These are phyloP conservation scores for Pyrocephalus nanus DNA, from an alignment of 2,797 vertebrate species.

Conservation along the genomic window DNA sequence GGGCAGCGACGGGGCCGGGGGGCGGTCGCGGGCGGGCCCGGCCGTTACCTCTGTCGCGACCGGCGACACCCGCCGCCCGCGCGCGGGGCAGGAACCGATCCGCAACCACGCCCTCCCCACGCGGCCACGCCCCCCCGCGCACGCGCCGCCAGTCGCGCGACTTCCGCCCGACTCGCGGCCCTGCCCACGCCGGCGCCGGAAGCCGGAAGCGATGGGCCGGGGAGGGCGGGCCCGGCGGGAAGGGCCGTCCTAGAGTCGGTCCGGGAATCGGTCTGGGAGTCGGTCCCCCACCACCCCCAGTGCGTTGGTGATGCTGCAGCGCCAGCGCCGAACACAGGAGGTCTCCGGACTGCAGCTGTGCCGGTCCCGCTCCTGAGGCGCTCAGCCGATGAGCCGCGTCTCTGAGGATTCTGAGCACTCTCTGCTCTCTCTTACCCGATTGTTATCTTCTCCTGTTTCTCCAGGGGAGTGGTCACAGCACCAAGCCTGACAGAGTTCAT, in stretches of 20 bases:
- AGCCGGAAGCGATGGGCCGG: neutral
- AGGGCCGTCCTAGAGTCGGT: neutral
- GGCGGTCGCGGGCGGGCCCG: neutral
- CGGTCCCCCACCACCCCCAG: too few relatives aligned
- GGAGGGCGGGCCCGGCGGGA: too few relatives aligned
- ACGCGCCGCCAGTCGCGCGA: neutral
- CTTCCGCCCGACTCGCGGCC: neutral
- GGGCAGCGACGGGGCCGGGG: neutral
- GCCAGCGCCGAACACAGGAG: too few relatives aligned
- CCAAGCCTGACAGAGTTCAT: neutral
- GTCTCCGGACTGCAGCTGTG: too few relatives aligned
- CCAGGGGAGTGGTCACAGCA: neutral
- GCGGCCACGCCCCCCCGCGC: neutral
- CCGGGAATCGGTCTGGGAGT: too few relatives aligned
- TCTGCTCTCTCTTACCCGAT: neutral
- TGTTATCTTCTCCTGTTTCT: neutral
- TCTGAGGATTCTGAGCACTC: neutral
- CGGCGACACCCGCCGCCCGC: neutral
- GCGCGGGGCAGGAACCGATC: neutral
- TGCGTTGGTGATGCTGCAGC: neutral
- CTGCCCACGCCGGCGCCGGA: neutral
- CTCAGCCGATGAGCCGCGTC: neutral
- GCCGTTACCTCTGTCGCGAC: constrained; percentile 1
- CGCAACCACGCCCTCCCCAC: neutral
- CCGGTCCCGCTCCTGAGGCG: neutral